A percentile compares a stretch with the other conserved stretches of the same genome.
Conservation (phyloP, 2,797 vertebrate genomes). For the Hippocampus kuda region DNA sequence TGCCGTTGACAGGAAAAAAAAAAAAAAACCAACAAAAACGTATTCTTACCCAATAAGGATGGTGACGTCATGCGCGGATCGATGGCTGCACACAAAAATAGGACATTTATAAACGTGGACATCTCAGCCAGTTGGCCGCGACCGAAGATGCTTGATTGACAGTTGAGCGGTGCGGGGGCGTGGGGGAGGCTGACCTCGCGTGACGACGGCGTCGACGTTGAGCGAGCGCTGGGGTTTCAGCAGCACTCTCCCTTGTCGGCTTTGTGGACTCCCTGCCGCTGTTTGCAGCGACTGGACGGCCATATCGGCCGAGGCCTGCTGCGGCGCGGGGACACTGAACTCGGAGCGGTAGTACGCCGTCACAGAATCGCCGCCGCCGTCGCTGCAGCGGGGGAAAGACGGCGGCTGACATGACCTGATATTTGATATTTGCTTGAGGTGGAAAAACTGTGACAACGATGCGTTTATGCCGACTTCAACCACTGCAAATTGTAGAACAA, state of each 20-base stretch:
- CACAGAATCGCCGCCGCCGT: slow-evolving; percentile 57
- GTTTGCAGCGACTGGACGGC: slow-evolving; percentile 53
- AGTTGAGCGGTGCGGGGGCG: not conserved
- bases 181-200: slow-evolving; percentile 73
- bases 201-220: slow-evolving; percentile 60
- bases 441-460: too few relatives aligned
- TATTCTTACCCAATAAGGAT: slow-evolving; percentile 40
- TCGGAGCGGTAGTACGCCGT: slow-evolving; percentile 84
- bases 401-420: not conserved
- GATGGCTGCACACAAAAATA: slow-evolving; percentile 56
- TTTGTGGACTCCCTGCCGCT: not conserved
- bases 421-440: too few relatives aligned
- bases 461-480: too few relatives aligned
- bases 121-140: not conserved
- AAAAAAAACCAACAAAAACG: not conserved
- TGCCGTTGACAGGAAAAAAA: not conserved
- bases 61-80: slow-evolving; percentile 66
- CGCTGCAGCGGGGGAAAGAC: slow-evolving; percentile 24
- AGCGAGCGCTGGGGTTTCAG: slow-evolving; percentile 30
- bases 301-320: slow-evolving; percentile 56
- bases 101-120: not conserved
- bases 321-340: slow-evolving; percentile 68
- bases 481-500: too few relatives aligned
- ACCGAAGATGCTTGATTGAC: not conserved
- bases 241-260: slow-evolving; percentile 14